These are phyloP conservation scores for Caenorhabditis wallacei DNA, from an alignment of 2,888 invertebrate genomes.

Conservation along the genomic window DNA sequence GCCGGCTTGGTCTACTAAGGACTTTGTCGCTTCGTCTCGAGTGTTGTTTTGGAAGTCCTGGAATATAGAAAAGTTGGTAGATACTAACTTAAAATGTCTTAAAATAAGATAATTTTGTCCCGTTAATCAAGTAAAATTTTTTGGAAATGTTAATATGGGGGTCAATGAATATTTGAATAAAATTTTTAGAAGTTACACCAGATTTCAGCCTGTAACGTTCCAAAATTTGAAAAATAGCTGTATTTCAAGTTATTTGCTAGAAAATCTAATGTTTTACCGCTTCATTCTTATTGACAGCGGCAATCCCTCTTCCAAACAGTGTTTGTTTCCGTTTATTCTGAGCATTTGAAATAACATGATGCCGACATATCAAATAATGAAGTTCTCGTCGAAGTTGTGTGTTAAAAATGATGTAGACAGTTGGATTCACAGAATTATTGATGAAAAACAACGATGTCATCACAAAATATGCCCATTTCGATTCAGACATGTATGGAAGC, in stretches of 20 bases:
- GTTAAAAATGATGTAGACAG: conserved; percentile 82
- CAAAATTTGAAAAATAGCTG: no score
- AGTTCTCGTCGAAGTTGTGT: conserved; percentile 78
- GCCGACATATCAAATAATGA: conserved; percentile 76
- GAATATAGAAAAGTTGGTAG: no score
- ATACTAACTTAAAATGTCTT: no score
- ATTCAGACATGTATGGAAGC: conserved; percentile 76
- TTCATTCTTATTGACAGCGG: conserved; percentile 50
- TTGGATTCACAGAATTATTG: conserved; percentile 82
- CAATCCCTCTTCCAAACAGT: conserved; percentile 58
- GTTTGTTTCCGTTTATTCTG: conserved; percentile 67
- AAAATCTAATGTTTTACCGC: conserved; percentile 14
- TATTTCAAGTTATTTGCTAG: no score
- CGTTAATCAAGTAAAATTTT: no score
- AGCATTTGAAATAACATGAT: conserved; percentile 65
- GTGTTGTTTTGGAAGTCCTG: conserved; percentile 58
- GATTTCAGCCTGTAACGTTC: no score
- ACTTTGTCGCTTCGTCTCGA: conserved; percentile 57
- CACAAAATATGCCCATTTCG: conserved; percentile 81
- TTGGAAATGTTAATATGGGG: no score
- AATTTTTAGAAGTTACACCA: no score
- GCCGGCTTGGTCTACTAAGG: conserved; percentile 54
- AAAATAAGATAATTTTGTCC: no score
- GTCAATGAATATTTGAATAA: no score
- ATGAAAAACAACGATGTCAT: conserved; percentile 82